phyloP scores from a whole-genome alignment of 2,888 invertebrate species.

The Chymomyza caudatula region DNA sequence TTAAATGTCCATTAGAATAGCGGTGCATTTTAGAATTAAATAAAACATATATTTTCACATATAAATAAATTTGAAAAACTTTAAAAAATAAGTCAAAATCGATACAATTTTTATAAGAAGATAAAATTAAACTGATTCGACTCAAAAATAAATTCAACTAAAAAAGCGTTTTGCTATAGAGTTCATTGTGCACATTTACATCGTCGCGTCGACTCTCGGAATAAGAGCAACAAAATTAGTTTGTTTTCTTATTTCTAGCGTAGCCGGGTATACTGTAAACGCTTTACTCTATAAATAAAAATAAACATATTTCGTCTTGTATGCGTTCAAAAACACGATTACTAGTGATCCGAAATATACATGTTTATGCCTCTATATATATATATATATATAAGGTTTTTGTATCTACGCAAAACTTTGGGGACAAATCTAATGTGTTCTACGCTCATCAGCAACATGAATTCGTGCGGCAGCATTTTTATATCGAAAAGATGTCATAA shows the following conservation, averaged over 20 bases:
- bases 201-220: background rate
- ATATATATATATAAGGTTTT: background rate
- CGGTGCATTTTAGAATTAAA: constrained; percentile 28
- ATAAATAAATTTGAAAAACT: background rate
- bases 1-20: constrained; percentile 25
- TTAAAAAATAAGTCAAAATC: background rate
- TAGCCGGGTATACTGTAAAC: too few species aligned
- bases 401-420: background rate
- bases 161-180: background rate
- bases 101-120: too few species aligned
- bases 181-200: background rate
- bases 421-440: background rate
- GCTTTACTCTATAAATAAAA: background rate
- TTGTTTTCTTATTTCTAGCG: background rate
- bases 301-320: background rate
- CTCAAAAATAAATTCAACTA: background rate
- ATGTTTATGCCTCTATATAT: background rate
- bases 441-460: background rate
- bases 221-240: background rate
- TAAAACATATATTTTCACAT: constrained; percentile 1
- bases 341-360: background rate
- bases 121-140: background rate
- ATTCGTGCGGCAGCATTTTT: background rate
- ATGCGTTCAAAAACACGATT: background rate
- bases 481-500: background rate